These are phyloP conservation scores for Limnephilus auricula DNA, from an alignment of 2,888 invertebrate genomes.

Conservation along the genomic window DNA sequence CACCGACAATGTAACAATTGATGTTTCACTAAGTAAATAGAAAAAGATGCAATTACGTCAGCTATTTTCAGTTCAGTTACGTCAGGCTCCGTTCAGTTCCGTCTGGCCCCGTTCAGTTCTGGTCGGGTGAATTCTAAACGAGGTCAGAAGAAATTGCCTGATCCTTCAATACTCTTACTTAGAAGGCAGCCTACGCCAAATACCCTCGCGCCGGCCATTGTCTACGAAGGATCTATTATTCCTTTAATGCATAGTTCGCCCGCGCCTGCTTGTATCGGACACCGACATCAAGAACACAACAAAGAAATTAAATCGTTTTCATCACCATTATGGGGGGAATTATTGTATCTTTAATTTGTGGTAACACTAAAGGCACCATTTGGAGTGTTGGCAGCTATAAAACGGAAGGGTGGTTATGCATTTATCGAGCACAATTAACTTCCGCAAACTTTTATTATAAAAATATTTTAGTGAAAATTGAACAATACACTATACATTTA, in stretches of 20 bases:
- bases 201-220: conserved; percentile 2
- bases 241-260: conserved; percentile 9
- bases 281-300: background rate
- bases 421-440: background rate
- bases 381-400: background rate
- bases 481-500: background rate
- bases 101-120: background rate
- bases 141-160: background rate
- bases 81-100: background rate
- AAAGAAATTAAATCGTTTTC: background rate
- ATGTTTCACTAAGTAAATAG: background rate
- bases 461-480: background rate
- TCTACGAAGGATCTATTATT: conserved; percentile 32
- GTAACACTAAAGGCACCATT: background rate
- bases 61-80: background rate
- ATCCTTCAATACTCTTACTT: conserved; percentile 10
- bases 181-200: background rate
- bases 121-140: background rate
- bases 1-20: background rate
- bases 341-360: background rate
- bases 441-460: background rate
- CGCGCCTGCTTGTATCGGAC: background rate
- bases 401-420: background rate
- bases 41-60: background rate
- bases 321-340: background rate